Base-by-base conservation (phyloP, 2,113 vertebrate species). In the Corythoichthys haematopterus region DNA sequence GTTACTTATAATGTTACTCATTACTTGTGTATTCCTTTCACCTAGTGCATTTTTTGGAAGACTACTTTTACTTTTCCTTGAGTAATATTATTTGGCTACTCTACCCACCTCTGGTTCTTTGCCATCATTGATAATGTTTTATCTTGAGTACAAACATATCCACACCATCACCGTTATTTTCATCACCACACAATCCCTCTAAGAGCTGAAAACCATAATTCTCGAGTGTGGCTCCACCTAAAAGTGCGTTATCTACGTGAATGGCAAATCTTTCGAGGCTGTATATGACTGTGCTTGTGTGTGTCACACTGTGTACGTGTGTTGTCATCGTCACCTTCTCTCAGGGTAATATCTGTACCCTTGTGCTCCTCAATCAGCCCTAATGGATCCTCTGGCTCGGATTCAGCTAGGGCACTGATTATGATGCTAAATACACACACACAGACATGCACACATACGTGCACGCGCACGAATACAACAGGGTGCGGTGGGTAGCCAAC, bases 351-450 rank as follows among this genome's bases (percentile, higher is more conserved):
- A 66, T 74, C 84, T 83, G 68, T 80, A 87, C 81, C 82, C 81
- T 76, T 82, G 80, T 84, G 59, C 78, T 87, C 81, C 70, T 90
- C 81, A 91, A 91, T 92, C 88, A 88, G 86, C 82, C 66, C 86
- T 91, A 91, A 90, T 91, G 90, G 88, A 89, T 88, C 81, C 76
- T 82, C 80, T 92, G 90, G 90, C 88, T 86, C 79, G 45, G 68
- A 80, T 74, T 87, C 88, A 90, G 75, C 63, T 63, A 4, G 45
- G 68, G 76, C 63, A 76, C 70, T 78, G n/a, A 43, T 43, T 43
- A 43, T 43, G 40, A 43, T 43, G 40, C 40, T 43, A 43, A 43
- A 43, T 43, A 43, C 40, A 52, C 66, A 48, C 66, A 72, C 47
- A 69, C 69, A 73, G 55, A 65, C 65, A 37, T 56, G 66, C 75